Evolutionary conservation across 2,113 vertebrate genomes (phyloP).

Genomic region (Gambusia holbrooki): DNA sequence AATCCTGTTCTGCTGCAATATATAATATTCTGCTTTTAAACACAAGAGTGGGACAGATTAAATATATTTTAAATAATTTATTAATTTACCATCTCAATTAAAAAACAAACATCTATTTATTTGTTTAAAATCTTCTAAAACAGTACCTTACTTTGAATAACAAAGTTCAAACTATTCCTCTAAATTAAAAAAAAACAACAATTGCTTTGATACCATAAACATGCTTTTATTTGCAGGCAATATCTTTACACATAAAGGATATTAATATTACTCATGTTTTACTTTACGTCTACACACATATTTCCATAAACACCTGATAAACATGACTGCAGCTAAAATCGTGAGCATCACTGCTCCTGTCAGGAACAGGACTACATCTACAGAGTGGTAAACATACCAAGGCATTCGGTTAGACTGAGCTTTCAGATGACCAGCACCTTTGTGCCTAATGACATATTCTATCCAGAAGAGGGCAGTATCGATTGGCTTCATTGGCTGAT

Average conservation of each 20-base stretch:
- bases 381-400: slow-evolving; percentile 75
- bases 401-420: slow-evolving; percentile 71
- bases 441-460: slow-evolving; percentile 80
- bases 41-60: background rate
- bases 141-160: background rate
- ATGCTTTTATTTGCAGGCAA: background rate
- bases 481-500: slow-evolving; percentile 69
- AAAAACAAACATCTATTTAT: no score
- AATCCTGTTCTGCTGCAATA: background rate
- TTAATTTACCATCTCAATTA: no score
- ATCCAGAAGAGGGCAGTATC: slow-evolving; percentile 80
- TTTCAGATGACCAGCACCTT: slow-evolving; percentile 77
- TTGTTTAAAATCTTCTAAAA: background rate
- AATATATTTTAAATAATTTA: background rate
- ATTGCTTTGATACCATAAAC: no score
- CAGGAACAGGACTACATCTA: slow-evolving; percentile 70
- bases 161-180: background rate
- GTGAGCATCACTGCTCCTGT: slow-evolving; percentile 26
- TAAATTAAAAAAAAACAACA: no score
- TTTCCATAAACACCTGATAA: slow-evolving; percentile 50
- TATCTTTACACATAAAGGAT: background rate
- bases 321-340: slow-evolving; percentile 11
- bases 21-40: background rate
- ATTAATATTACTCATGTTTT: slow-evolving; percentile 58
- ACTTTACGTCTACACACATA: slow-evolving; percentile 42